A percentile compares a stretch with the other conserved stretches of the same genome.
Evolutionary conservation across 2,797 vertebrate species (phyloP).

Genomic region (Atherinosoma microstoma): DNA sequence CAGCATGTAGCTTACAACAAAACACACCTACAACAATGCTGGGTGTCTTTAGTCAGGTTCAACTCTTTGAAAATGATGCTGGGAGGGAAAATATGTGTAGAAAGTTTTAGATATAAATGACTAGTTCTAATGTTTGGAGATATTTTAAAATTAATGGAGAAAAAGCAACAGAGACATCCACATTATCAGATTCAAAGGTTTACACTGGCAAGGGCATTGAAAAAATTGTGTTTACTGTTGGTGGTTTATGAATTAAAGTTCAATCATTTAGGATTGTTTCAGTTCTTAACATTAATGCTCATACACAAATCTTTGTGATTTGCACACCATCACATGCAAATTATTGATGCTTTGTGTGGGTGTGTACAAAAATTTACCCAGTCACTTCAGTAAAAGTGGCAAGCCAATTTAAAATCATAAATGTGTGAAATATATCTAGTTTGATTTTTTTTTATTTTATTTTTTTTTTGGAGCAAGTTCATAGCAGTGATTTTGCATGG

Average conservation of each 20-base stretch:
- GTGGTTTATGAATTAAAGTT: constrained; percentile 54
- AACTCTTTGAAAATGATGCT: constrained; percentile 38
- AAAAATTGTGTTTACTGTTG: constrained; percentile 57
- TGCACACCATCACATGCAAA: constrained; percentile 60
- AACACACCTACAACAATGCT: constrained; percentile 39
- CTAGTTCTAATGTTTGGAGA: constrained; percentile 24
- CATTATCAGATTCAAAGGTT: constrained; percentile 46
- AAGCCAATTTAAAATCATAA: constrained; percentile 76
- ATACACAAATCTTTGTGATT: constrained; percentile 44
- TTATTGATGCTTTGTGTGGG: constrained; percentile 53
- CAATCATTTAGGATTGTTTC: constrained; percentile 42
- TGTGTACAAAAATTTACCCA: constrained; percentile 58
- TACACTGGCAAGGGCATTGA: constrained; percentile 53
- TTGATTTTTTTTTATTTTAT: constrained; percentile 65
- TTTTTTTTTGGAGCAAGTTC: constrained; percentile 66
- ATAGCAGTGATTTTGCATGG: constrained; percentile 82
- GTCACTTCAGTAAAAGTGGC: constrained; percentile 64
- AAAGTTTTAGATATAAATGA: constrained; percentile 30
- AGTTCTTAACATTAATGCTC: constrained; percentile 36
- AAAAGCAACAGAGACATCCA: constrained; percentile 26
- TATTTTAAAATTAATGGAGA: constrained; percentile 28
- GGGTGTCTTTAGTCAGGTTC: constrained; percentile 29
- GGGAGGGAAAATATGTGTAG: constrained; percentile 29
- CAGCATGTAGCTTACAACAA: constrained; percentile 65
- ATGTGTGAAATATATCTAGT: constrained; percentile 78